Conservation (phyloP, 2,888 invertebrate species). For the Megaustenia siamemsis region DNA sequence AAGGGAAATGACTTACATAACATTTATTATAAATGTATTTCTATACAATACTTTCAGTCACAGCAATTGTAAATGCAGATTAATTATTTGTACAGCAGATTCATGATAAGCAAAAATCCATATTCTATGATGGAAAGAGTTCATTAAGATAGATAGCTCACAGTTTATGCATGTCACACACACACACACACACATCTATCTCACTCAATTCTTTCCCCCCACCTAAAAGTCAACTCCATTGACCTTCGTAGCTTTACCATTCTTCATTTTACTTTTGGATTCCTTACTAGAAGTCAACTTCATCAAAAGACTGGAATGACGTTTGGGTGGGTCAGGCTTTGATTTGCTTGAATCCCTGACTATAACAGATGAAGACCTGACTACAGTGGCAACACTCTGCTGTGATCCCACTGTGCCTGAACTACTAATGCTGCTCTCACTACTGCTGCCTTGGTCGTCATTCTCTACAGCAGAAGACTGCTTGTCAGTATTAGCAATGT, state of each 20-base stretch:
- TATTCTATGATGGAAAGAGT: too few species aligned
- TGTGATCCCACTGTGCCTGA: constrained; percentile 68
- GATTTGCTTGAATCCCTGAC: constrained; percentile 57
- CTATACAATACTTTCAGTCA: too few species aligned
- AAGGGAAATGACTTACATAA: too few species aligned
- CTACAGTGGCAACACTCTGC: constrained; percentile 59
- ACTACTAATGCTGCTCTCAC: constrained; percentile 66
- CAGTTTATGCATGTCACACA: too few species aligned
- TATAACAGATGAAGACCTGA: constrained; percentile 56
- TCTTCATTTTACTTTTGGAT: constrained; percentile 22
- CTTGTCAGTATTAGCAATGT: neutral
- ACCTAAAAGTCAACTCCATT: constrained; percentile 50
- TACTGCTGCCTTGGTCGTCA: constrained; percentile 64
- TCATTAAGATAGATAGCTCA: too few species aligned
- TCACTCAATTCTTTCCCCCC: too few species aligned
- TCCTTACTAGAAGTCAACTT: constrained; percentile 48
- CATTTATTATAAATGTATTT: too few species aligned
- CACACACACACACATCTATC: too few species aligned
- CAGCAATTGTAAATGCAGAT: too few species aligned
- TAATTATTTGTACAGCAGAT: too few species aligned
- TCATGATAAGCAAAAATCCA: too few species aligned
- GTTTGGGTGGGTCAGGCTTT: constrained; percentile 69
- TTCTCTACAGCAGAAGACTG: neutral
- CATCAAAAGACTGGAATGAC: constrained; percentile 69
- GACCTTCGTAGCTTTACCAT: constrained; percentile 41